Evolutionary conservation across 2,113 vertebrate genomes (phyloP).

Genomic region (Anarrhichthys ocellatus): DNA sequence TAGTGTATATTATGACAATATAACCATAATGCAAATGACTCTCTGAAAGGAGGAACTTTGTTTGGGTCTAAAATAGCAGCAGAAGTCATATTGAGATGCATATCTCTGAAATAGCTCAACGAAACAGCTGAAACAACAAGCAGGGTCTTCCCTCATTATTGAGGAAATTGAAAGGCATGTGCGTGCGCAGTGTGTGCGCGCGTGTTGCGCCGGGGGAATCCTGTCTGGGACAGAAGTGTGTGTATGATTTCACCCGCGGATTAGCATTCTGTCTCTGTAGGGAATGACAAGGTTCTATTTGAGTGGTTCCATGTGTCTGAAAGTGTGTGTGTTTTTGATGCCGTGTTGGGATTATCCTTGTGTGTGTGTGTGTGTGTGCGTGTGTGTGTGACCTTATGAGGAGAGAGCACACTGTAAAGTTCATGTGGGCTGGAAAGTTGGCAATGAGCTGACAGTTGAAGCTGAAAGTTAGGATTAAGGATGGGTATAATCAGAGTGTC

Average conservation of each 20-base stretch:
- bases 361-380: conserved; percentile 14
- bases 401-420: conserved; percentile 22
- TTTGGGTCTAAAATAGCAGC: neutral
- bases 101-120: conserved; percentile 21
- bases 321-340: conserved; percentile 15
- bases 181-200: too few relatives aligned
- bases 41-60: neutral
- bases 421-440: conserved; percentile 43
- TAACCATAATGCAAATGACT: neutral
- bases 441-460: conserved; percentile 33
- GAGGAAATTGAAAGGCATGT: conserved; percentile 3
- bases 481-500: conserved; percentile 49
- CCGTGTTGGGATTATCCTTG: neutral
- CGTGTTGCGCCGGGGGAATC: conserved; percentile 30
- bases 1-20: neutral
- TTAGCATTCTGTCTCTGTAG: conserved; percentile 20
- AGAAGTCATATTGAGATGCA: neutral
- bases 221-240: conserved; percentile 24
- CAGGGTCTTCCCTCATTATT: conserved; percentile 41
- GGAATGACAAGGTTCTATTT: conserved; percentile 16
- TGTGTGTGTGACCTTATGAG: conserved; percentile 23
- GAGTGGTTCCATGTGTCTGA: neutral
- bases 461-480: conserved; percentile 56
- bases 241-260: conserved; percentile 46
- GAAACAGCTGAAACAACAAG: conserved; percentile 54